These are phyloP conservation scores for Porites lutea DNA, from an alignment of 64 coral and sea anemone genomes.

Conservation along the genomic window DNA sequence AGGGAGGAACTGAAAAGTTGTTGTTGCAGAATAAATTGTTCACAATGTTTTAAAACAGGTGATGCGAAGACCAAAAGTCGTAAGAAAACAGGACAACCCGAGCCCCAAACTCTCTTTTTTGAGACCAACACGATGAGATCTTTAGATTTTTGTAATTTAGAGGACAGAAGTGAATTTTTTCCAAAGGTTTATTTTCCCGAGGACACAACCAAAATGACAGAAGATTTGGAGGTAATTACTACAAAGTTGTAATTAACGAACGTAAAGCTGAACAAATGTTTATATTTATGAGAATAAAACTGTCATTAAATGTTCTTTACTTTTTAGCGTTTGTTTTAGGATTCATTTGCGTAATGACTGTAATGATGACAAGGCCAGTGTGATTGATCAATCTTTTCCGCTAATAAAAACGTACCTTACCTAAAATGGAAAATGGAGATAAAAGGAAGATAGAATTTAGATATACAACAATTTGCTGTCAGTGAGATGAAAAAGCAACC, in stretches of 20 bases:
- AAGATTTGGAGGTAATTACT: neutral
- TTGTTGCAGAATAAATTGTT: neutral
- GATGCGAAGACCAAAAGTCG: neutral
- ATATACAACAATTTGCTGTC: too few species aligned
- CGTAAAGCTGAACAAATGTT: neutral
- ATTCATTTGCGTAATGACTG: neutral
- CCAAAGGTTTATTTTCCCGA: neutral
- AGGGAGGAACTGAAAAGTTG: conserved; percentile 6
- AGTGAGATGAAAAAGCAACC: too few species aligned
- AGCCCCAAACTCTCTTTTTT: neutral
- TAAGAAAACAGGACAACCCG: neutral
- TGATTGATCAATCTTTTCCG: too few species aligned
- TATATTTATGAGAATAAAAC: neutral
- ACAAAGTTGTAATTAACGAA: neutral
- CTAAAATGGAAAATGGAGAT: too few species aligned
- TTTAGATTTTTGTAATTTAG: neutral
- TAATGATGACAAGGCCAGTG: too few species aligned
- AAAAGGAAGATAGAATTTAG: too few species aligned
- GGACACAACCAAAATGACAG: neutral
- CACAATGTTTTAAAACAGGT: too few species aligned
- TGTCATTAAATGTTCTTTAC: neutral
- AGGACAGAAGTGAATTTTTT: neutral
- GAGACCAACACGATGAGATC: neutral
- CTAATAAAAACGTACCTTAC: too few species aligned
- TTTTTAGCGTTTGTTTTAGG: neutral